Evolutionary conservation across 1,140 invertebrate species (phyloP).

Genomic region (Varroa destructor): DNA sequence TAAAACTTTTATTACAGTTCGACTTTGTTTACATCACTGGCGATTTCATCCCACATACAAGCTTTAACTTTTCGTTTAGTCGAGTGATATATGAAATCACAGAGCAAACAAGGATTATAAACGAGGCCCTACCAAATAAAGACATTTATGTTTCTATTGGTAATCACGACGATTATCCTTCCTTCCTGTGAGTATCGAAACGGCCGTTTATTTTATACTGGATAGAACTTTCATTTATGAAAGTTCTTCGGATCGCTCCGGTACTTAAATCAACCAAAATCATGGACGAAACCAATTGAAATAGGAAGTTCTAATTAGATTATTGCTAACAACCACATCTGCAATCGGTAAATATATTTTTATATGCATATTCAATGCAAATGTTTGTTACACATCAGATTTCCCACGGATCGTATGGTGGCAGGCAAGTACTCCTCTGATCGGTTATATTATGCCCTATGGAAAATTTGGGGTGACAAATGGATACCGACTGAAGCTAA

Average conservation of each 20-base stretch:
- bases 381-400: background rate
- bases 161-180: slow-evolving; percentile 19
- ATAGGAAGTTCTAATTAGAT: too few relatives aligned
- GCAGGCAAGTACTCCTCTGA: background rate
- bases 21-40: background rate
- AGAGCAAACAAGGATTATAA: slow-evolving; percentile 2
- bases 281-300: too few relatives aligned
- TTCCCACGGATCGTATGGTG: background rate
- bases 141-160: background rate
- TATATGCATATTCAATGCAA: too few relatives aligned
- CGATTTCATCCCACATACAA: slow-evolving; percentile 17
- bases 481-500: slow-evolving; percentile 10
- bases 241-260: too few relatives aligned
- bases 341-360: too few relatives aligned
- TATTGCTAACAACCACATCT: too few relatives aligned
- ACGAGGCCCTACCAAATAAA: background rate
- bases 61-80: slow-evolving; percentile 2
- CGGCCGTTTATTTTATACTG: too few relatives aligned
- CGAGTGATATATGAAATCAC: background rate
- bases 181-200: background rate
- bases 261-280: too few relatives aligned
- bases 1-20: background rate
- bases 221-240: too few relatives aligned
- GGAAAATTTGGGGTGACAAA: slow-evolving; percentile 7
- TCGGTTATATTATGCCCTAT: slow-evolving; percentile 4